Percentiles rank a stretch among this genome's conserved stretches.
phyloP scores from a whole-genome alignment of 2,113 vertebrate genomes.

The Cavia aperea region DNA sequence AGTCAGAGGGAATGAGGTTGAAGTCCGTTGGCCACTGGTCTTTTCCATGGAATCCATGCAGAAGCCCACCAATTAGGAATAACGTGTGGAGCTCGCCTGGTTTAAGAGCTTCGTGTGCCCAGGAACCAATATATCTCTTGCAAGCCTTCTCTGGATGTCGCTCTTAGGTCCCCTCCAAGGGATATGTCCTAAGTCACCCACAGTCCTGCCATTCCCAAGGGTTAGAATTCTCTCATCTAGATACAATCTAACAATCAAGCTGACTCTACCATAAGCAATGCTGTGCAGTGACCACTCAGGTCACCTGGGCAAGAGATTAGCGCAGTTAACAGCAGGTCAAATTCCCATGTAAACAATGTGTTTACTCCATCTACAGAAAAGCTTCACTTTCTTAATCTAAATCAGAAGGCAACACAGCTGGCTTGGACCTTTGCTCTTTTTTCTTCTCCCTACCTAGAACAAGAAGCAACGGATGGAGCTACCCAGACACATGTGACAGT shows the following conservation, averaged over 20 bases:
- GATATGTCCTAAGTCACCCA: neutral
- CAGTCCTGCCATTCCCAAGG: neutral
- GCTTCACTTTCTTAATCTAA: neutral
- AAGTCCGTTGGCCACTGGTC: too few species aligned
- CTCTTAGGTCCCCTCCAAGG: neutral
- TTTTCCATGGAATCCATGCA: neutral
- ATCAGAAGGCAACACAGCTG: neutral
- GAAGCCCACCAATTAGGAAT: neutral
- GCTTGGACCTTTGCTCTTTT: neutral
- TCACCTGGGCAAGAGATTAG: neutral
- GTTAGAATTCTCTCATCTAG: neutral
- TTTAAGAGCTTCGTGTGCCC: neutral
- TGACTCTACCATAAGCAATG: neutral
- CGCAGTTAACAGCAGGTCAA: neutral
- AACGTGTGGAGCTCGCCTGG: neutral
- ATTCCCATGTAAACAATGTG: neutral
- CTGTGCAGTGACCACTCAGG: neutral
- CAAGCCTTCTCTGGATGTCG: accelerated
- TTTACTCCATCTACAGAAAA: neutral
- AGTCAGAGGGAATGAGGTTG: neutral
- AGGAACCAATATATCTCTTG: neutral
- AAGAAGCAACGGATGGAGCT: neutral
- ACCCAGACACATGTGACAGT: neutral
- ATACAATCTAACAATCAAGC: neutral
- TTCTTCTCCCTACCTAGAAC: neutral